phyloP scores from a whole-genome alignment of 2,888 invertebrate species.

The Sinopyrophorus schimmeli region DNA sequence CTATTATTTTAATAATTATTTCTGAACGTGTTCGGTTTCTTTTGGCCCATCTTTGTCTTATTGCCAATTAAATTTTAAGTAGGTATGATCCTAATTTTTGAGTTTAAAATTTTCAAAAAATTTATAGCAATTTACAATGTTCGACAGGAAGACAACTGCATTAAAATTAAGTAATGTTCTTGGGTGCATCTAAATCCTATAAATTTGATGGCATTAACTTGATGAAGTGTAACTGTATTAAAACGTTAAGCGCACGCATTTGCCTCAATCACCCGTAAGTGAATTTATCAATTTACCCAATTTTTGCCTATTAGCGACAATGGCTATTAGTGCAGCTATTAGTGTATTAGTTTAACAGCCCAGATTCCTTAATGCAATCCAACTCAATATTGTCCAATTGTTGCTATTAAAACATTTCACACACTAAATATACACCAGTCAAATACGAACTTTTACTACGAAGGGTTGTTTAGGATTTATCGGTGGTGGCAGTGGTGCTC shows the following conservation, averaged over 20 bases:
- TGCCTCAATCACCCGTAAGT: conserved; percentile 47
- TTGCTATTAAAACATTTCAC: conserved; percentile 56
- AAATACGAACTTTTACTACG: conserved; percentile 49
- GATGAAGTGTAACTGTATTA: conserved; percentile 26
- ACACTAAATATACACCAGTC: conserved; percentile 53
- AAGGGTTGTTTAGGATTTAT: conserved; percentile 47
- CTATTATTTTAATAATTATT: too few relatives aligned
- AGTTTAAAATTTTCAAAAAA: too few relatives aligned
- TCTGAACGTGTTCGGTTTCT: too few relatives aligned
- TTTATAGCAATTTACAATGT: too few relatives aligned
- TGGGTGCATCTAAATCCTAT: conserved; percentile 18
- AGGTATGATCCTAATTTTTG: too few relatives aligned
- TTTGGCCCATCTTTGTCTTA: too few relatives aligned
- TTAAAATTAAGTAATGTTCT: background rate
- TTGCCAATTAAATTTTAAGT: too few relatives aligned
- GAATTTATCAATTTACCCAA: conserved; percentile 60
- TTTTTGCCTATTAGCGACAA: conserved; percentile 59
- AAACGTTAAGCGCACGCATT: conserved; percentile 33
- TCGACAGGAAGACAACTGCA: background rate
- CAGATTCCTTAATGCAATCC: conserved; percentile 59
- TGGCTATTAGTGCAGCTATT: conserved; percentile 57
- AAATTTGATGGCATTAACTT: conserved; percentile 22
- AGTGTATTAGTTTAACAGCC: conserved; percentile 57
- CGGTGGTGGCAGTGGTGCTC: too few relatives aligned
- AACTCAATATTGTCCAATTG: conserved; percentile 58